Conservation (phyloP, 2,888 invertebrate species). For the Callyntrura sp. region DNA sequence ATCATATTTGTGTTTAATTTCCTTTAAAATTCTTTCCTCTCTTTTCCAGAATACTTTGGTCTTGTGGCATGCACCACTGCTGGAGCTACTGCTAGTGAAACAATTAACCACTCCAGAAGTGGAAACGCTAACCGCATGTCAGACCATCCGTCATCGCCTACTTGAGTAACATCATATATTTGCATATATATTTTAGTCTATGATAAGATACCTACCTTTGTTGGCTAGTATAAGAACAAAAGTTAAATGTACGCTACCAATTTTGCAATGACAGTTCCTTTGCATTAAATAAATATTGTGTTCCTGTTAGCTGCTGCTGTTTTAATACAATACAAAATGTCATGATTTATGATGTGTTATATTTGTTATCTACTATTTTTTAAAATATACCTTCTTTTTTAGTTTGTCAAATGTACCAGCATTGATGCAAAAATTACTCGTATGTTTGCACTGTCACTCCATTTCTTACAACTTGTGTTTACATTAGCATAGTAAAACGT, state of each 20-base stretch:
- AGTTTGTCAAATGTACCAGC: neutral
- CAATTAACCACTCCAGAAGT: conserved; percentile 61
- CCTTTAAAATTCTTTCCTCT: too few species aligned
- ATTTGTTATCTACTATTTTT: neutral
- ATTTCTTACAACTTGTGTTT: too few species aligned
- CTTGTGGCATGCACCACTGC: conserved; percentile 57
- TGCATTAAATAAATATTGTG: neutral
- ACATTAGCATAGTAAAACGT: too few species aligned
- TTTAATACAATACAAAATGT: too few species aligned
- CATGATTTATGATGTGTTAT: neutral
- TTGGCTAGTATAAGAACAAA: neutral
- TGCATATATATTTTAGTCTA: too few species aligned
- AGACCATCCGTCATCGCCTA: conserved; percentile 65
- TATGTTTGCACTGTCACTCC: too few species aligned
- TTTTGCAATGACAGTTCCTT: neutral
- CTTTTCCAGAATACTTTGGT: conserved; percentile 45
- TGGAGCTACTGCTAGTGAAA: conserved; percentile 66
- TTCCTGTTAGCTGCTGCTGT: conserved; percentile 16
- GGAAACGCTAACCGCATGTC: conserved; percentile 52
- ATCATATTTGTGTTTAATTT: too few species aligned
- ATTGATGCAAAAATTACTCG: too few species aligned
- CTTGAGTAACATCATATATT: too few species aligned
- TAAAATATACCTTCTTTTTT: too few species aligned
- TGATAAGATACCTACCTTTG: neutral
- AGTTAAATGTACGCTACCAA: neutral